These are phyloP conservation scores for Urocyon cinereoargenteus DNA, from an alignment of 2,797 vertebrate genomes.

Conservation along the genomic window DNA sequence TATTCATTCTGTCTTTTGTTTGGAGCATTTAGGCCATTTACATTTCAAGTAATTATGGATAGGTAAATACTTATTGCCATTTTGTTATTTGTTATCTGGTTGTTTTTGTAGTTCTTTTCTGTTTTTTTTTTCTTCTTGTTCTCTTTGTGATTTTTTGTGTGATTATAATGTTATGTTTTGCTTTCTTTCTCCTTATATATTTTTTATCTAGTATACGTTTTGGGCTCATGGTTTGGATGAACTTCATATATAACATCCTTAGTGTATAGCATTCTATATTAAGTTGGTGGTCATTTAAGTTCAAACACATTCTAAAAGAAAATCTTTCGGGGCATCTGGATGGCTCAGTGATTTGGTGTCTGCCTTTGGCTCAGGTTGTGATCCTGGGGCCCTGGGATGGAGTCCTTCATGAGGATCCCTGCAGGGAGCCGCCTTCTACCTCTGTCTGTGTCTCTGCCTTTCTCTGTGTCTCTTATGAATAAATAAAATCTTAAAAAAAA, in stretches of 20 bases:
- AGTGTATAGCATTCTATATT: background rate
- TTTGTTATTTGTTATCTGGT: background rate
- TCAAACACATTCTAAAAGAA: background rate
- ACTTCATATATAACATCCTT: background rate
- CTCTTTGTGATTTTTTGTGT: background rate
- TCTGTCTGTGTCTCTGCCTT: too few relatives aligned
- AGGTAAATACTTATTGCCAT: background rate
- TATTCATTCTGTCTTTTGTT: background rate
- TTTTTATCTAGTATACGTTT: background rate
- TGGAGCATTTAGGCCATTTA: background rate
- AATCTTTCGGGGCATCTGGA: background rate
- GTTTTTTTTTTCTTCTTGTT: background rate
- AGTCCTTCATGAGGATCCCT: too few relatives aligned
- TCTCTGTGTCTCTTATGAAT: too few relatives aligned
- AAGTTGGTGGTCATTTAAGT: background rate
- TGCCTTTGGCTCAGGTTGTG: too few relatives aligned
- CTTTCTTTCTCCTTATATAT: background rate
- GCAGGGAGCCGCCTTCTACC: too few relatives aligned
- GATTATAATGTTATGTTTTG: background rate
- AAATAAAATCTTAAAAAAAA: too few relatives aligned
- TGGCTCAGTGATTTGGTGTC: too few relatives aligned
- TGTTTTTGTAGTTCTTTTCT: background rate
- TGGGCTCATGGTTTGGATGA: background rate
- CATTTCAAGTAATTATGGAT: background rate
- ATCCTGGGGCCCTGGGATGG: too few relatives aligned